phyloP scores from a whole-genome alignment of 2,113 vertebrate species.

The Spermophilus dauricus region DNA sequence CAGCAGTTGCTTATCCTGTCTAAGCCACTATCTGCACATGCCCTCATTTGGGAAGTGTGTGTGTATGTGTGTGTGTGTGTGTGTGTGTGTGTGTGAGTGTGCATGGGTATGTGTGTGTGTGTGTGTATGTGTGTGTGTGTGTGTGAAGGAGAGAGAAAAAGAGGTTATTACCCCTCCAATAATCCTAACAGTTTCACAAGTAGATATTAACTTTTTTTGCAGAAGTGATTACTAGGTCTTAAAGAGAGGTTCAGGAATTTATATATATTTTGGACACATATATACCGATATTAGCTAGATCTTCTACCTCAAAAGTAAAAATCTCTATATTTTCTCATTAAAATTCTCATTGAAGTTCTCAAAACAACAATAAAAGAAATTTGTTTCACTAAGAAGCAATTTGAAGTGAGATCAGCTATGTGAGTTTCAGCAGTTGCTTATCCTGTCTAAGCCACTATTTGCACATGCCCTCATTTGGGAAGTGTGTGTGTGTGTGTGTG shows the following conservation, averaged over 20 bases:
- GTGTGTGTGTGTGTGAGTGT: too few relatives aligned
- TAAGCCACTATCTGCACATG: not conserved
- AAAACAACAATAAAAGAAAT: slow-evolving; percentile 21
- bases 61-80: not conserved
- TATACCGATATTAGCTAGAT: not conserved
- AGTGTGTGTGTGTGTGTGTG: not conserved
- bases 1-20: not conserved
- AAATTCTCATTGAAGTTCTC: slow-evolving; percentile 26
- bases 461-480: not conserved
- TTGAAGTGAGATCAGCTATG: not conserved
- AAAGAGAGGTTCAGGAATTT: not conserved
- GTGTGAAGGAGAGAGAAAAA: not conserved
- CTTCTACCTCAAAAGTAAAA: not conserved
- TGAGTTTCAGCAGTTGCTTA: not conserved
- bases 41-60: not conserved
- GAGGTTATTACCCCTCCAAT: not conserved
- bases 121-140: too few relatives aligned
- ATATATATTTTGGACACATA: not conserved
- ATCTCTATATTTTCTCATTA: not conserved
- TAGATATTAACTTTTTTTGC: not conserved
- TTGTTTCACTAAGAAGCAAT: slow-evolving; percentile 7
- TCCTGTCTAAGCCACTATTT: not conserved
- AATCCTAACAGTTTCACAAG: slow-evolving; percentile 18
- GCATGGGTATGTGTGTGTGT: not conserved
- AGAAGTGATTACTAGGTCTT: not conserved